Base-by-base conservation (phyloP, 2,888 invertebrate species). In the Nemotelus nigrinus region DNA sequence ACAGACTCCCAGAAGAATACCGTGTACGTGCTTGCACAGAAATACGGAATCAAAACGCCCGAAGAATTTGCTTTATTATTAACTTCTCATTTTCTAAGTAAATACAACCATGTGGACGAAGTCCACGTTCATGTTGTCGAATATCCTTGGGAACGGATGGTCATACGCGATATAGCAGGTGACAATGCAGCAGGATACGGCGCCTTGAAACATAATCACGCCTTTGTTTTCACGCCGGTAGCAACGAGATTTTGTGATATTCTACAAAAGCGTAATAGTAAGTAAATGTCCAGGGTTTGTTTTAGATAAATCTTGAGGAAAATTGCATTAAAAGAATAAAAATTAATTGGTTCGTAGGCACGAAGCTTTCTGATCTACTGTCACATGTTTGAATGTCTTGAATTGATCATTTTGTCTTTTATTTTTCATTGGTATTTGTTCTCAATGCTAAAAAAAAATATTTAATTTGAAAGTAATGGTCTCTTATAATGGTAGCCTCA, bases 1-100 rank as follows among this genome's bases (percentile, higher is more conserved):
- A 94, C 94, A 0, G 94, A 94, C 83, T 92, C 94, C 0, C 94
- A 94, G 85, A 94, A 94, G 87, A 95, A 95, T 84, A 94, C 94
- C 1, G 92, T 94, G 55, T 94, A 94, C 84, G 86, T 94, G 57
- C 85, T 94, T 81, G 94, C 94, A 5, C 94, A 94, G 84, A 93
- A 93, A 83, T 89, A 92, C 84, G 94, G 94, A 70, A 90, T 94
- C 48, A 91, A 91, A 82, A 92, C 92, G 45, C 93, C 94, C 0
- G 95, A 95, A 85, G 92, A 92, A 82, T 95, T 94, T 84, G 94
- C 91, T 1, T 88, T 93, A 41, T 86, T 93, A n/a, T 89, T 94
- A 39, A 91, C 92, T 82, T 90, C 90, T 78, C 94, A 94, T 85
- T 94, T 94, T 83, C 87, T 94, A 71, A 90, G 90, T 80, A 92